Base-by-base conservation (phyloP, 1,140 invertebrate species). In the Anastrepha ludens region DNA sequence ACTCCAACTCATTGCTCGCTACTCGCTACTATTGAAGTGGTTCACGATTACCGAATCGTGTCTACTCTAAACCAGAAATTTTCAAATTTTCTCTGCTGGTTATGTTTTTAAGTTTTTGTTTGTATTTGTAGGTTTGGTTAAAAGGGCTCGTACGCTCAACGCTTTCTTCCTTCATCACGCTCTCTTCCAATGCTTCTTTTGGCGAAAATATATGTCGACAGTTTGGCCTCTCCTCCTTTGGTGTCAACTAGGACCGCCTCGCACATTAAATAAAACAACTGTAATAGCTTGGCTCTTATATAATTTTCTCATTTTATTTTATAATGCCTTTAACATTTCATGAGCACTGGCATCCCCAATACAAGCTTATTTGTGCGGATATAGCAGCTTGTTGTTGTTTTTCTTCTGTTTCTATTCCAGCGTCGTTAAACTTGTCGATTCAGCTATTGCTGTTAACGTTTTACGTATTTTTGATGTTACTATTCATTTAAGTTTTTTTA, bases 261-360 rank as follows among this genome's bases (percentile, higher is more conserved):
- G 39, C 8, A 29, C 65, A 70, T 70, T 70, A 70, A 29, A 39
- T 70, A 9, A 70, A 70, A 8, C 13, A 70, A 29, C 11, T 64
- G 62, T 64, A 64, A 64, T 64, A 29, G 62, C 62, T 64, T 64
- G n/a, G n/a, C 62, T 8, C n/a, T 64, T 20, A 64, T 29, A 64
- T 20, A 8, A 64, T 64, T 64, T 13, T 70, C 3, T 3, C 29
- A 70, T 29, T 70, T 70, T 70, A 44, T 13, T 8, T 15, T 70
- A 70, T 70, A 13, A 29, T 44, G 20, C 65, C 39, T 11, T 70
- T 29, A 39, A 29, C 39, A 70, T 29, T 39, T 41, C 39, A 41
- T 15, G 65, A 11, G 65, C 20, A 39, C 9, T 70, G 3, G 29
- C 13, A 2, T 70, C 65, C 5, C 29, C 65, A 70, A 41, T 29